Evolutionary conservation across 2,888 invertebrate genomes (phyloP).

Genomic region (Philonicus albiceps): DNA sequence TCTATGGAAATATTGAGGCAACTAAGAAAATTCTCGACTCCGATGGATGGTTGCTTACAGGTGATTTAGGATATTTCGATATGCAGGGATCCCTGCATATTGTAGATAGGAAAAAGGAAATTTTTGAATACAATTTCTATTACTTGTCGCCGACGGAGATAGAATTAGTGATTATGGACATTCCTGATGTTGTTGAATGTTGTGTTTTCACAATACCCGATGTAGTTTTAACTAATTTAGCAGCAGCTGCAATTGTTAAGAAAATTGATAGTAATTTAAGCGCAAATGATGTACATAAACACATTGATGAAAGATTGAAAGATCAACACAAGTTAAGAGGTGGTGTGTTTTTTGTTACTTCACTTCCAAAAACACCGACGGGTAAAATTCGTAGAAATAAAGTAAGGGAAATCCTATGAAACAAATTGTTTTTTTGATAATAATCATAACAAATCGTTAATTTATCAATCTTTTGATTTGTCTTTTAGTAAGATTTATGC

Average conservation of each 20-base stretch:
- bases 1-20: slow-evolving; percentile 56
- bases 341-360: slow-evolving; percentile 57
- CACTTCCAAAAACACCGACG: slow-evolving; percentile 57
- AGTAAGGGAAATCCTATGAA: not conserved
- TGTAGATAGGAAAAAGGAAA: slow-evolving; percentile 57
- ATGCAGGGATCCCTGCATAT: slow-evolving; percentile 57
- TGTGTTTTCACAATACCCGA: slow-evolving; percentile 59
- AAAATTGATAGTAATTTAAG: slow-evolving; percentile 53
- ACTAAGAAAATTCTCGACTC: slow-evolving; percentile 55
- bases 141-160: slow-evolving; percentile 58
- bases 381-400: slow-evolving; percentile 55
- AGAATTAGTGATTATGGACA: slow-evolving; percentile 56
- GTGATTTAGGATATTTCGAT: slow-evolving; percentile 62
- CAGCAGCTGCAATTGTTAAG: slow-evolving; percentile 58
- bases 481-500: no score
- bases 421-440: no score
- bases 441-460: no score
- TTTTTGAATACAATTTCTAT: slow-evolving; percentile 56
- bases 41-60: slow-evolving; percentile 60
- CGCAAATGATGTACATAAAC: slow-evolving; percentile 49
- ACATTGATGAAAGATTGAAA: slow-evolving; percentile 42
- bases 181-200: slow-evolving; percentile 56
- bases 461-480: no score
- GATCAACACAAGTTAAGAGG: slow-evolving; percentile 56
- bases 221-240: slow-evolving; percentile 57